Base-by-base conservation (phyloP, 2,113 vertebrate genomes). In the Xiphorhynchus elegans region DNA sequence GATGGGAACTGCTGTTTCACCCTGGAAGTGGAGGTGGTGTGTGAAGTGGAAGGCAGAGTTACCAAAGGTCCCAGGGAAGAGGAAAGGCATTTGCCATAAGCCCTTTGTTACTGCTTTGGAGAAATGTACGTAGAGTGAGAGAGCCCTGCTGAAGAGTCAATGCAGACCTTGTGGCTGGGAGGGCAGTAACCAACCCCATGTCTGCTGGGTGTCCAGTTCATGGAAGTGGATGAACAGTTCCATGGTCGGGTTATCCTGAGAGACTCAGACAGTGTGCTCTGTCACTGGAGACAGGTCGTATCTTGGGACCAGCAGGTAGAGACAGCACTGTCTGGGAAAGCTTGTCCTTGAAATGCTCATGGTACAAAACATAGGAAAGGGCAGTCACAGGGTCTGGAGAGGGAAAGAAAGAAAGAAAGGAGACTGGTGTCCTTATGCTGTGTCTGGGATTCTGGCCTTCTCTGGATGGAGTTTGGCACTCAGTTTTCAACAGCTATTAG, bases 181-280 rank as follows among this genome's bases (percentile, higher is more conserved):
- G 47, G 24, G 31, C 47, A 26, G 29, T n/a, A 23, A 20, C 28
- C 21, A n/a, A 35, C 40, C 6, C 7, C 1, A 0, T 29, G 42
- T 18, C 42, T 21, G 1, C 17, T n/a, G 25, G 72, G 1, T 39
- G 11, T 1, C 24, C 11, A 4, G n/a, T 37, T 49, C 35, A 6
- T 11, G 31, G 3, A 21, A 28, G 9, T 2, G 9, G 7, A 2
- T 2, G 17, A 81, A 40, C 47, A 24, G 1, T 58, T 66, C 77
- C 33, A 0, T 11, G 19, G 7, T 49, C 11, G 5, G 39, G 53
- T 29, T 88, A 9, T 49, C 26, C 42, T 14, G 26, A 40, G 37
- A 9, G 53, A 56, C 47, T 17, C 39, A 2, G 4, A 2, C 21
- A 21, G 17, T 1, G 15, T 13, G 20, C 33, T 2, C 0, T 37